These are phyloP conservation scores for Sitobion miscanthi DNA, from an alignment of 1,140 invertebrate genomes.

Conservation along the genomic window DNA sequence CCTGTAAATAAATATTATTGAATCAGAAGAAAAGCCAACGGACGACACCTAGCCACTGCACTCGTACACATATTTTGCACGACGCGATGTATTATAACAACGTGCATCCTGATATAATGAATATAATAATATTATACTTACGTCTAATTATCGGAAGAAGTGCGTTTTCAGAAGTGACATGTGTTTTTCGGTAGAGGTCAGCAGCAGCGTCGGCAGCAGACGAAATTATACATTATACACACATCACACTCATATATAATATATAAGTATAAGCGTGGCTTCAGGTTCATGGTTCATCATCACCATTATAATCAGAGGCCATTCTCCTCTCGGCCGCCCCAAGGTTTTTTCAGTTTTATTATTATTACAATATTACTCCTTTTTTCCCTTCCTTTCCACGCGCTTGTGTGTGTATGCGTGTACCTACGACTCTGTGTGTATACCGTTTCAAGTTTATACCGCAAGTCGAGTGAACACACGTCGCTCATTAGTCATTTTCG, in stretches of 20 bases:
- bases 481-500: conserved; percentile 56
- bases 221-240: conserved; percentile 21
- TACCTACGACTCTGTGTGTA: not conserved
- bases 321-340: conserved; percentile 51
- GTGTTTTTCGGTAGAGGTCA: conserved; percentile 40
- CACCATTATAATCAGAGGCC: conserved; percentile 53
- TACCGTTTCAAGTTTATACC: conserved; percentile 50
- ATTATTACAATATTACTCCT: conserved; percentile 13
- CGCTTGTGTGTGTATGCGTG: not conserved
- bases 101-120: not conserved
- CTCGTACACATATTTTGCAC: not conserved
- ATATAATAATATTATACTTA: not conserved
- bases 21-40: not conserved
- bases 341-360: conserved; percentile 53
- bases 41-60: not conserved
- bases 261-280: not conserved
- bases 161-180: conserved; percentile 25
- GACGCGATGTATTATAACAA: not conserved
- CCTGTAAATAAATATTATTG: not conserved
- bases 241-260: not conserved
- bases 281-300: conserved; percentile 54
- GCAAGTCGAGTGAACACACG: conserved; percentile 53
- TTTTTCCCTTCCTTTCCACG: conserved; percentile 18
- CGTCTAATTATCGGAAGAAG: not conserved
- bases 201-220: conserved; percentile 30